A percentile compares a stretch with the other conserved stretches of the same genome.
These are phyloP conservation scores for Hippocampus guttulatus DNA, from an alignment of 2,113 vertebrate genomes.

Conservation along the genomic window DNA sequence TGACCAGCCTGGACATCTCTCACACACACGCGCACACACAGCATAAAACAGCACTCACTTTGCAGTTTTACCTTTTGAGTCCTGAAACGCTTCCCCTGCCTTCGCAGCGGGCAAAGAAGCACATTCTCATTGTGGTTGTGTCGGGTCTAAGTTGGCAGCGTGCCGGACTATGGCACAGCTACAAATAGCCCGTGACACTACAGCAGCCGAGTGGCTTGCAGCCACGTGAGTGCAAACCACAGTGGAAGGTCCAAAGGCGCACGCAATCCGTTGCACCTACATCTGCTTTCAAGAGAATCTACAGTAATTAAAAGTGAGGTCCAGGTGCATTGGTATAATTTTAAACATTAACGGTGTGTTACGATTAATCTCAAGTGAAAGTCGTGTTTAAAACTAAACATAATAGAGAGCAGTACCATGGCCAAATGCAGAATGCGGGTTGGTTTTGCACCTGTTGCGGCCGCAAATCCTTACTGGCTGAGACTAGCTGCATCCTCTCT, in stretches of 20 bases:
- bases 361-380: too few species aligned
- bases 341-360: too few species aligned
- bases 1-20: background rate
- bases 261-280: background rate
- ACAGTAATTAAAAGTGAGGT: too few species aligned
- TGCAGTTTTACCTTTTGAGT: slow-evolving; percentile 13
- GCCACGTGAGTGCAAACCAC: slow-evolving; percentile 41
- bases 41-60: background rate
- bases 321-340: too few species aligned
- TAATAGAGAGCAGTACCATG: too few species aligned
- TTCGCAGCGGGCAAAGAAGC: background rate
- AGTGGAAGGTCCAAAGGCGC: background rate
- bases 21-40: background rate
- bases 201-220: slow-evolving; percentile 40
- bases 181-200: slow-evolving; percentile 57
- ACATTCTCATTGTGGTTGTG: background rate
- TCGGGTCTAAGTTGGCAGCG: background rate
- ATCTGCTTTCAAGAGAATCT: too few species aligned
- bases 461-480: too few species aligned
- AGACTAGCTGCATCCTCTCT: too few species aligned
- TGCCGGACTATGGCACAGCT: slow-evolving; percentile 34
- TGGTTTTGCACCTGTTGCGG: too few species aligned
- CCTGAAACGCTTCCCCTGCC: slow-evolving; percentile 46
- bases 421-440: too few species aligned
- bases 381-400: too few species aligned